Percentiles rank a stretch among this genome's conserved stretches.
phyloP scores from a whole-genome alignment of 1,140 invertebrate genomes.

The Aporrectodea caliginosa region DNA sequence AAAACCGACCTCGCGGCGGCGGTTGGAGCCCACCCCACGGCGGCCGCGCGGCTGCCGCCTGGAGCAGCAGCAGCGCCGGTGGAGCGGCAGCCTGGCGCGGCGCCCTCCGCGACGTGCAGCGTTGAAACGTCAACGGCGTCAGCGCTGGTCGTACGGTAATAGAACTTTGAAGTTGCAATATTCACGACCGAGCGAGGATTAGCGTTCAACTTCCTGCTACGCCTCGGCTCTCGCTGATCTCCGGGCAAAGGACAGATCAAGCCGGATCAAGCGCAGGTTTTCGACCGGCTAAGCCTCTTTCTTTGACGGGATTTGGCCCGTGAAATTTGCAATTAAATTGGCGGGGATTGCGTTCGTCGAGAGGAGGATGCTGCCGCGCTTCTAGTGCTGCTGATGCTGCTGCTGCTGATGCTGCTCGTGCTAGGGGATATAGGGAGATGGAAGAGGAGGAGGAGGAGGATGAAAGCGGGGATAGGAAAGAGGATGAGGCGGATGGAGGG shows the following conservation, averaged over 20 bases:
- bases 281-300: constrained; percentile 25
- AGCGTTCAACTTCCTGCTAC: not conserved
- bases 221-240: not conserved
- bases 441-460: not conserved
- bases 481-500: not conserved
- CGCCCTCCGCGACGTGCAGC: not conserved
- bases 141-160: not conserved
- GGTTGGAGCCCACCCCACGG: not conserved
- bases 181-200: not conserved
- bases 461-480: not conserved
- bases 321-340: constrained; percentile 30
- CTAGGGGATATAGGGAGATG: not conserved
- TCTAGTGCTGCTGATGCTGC: not conserved
- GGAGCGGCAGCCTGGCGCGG: not conserved
- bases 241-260: constrained; percentile 15
- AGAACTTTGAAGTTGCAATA: not conserved
- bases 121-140: not conserved
- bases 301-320: constrained; percentile 26
- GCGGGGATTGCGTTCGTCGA: not conserved
- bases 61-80: not conserved
- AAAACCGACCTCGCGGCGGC: not conserved
- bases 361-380: too few species aligned
- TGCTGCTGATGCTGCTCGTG: not conserved
- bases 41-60: too few species aligned
- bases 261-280: constrained; percentile 16